phyloP scores from a whole-genome alignment of 2,797 vertebrate genomes.

The Garrulus glandarius region DNA sequence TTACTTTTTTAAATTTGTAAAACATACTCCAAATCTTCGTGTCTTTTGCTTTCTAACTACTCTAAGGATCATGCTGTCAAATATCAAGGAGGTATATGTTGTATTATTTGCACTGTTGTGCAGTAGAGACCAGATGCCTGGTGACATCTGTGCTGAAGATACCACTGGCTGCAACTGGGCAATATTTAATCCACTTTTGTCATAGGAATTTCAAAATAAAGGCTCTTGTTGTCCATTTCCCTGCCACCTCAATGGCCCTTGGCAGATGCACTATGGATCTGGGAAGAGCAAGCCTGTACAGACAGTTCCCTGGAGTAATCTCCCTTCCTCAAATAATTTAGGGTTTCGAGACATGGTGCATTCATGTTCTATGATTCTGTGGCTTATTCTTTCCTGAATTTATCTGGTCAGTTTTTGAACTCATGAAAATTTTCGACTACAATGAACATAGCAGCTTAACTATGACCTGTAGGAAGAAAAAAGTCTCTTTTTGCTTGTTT shows the following conservation, averaged over 20 bases:
- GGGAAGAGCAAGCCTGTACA: background rate
- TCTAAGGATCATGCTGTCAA: background rate
- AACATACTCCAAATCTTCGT: background rate
- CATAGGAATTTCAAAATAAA: background rate
- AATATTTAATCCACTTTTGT: background rate
- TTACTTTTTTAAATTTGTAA: background rate
- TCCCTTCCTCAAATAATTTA: background rate
- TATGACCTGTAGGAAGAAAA: background rate
- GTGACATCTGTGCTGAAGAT: background rate
- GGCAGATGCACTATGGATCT: background rate
- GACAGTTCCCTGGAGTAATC: background rate
- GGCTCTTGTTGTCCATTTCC: background rate
- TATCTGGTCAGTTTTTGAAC: background rate
- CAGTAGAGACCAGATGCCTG: background rate
- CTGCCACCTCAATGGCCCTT: fast-evolving
- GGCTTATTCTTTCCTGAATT: background rate
- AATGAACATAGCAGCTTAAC: background rate
- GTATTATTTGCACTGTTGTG: background rate
- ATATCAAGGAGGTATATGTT: background rate
- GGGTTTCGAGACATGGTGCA: background rate
- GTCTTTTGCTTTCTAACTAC: background rate
- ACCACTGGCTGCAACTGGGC: fast-evolving
- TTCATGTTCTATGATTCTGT: background rate
- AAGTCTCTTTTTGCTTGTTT: background rate
- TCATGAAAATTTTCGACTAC: background rate